Evolutionary conservation across 2,888 invertebrate genomes (phyloP), one percentile per base, ranked within the genome.

Genomic region (Diarsia mendica): DNA sequence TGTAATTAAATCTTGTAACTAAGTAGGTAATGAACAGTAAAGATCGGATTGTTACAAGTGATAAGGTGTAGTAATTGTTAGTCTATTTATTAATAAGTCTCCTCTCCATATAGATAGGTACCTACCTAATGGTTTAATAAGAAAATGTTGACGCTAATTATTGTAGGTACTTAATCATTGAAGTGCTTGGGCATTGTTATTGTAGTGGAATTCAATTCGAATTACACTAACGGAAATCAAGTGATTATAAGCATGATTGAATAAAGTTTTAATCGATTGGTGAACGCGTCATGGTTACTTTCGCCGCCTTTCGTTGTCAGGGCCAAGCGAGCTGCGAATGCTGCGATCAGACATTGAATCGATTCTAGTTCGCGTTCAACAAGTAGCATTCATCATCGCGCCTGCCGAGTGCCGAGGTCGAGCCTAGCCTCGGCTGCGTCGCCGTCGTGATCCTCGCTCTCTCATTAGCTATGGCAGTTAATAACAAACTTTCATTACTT

Each of bases 221-320:
- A 67, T 33, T 60, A 82, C 46, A 82, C 67, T 79, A 75, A 79
- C 74, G 77, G 77, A 79, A 88, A 83, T 82, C 69, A 75, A 80
- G 67, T 85, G 78, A 79, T 75, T 77, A 58, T 85, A 79, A 72
- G 86, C 87, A 86, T 82, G 87, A 87, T 88, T 86, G 84, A 89
- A 88, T 89, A 87, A 87, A 89, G 86, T 89, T 87, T 89, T 90
- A 89, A 92, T 88, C 89, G 89, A 92, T 89, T 88, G 85, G 85
- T 87, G 81, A 84, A 87, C 91, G 91, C 93, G 93, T 93, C 92
- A 92, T 91, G 89, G 90, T 89, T 91, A 95, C 95, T 95, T 95
- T 95, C 95, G 94, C 95, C 93, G 92, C 93, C 91, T 94, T 94
- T 94, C 94, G 93, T 93, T 91, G 94, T 91, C 94, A 94, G 91